These are phyloP conservation scores for Galeopterus variegatus DNA, from an alignment of 2,113 vertebrate genomes.

Conservation along the genomic window DNA sequence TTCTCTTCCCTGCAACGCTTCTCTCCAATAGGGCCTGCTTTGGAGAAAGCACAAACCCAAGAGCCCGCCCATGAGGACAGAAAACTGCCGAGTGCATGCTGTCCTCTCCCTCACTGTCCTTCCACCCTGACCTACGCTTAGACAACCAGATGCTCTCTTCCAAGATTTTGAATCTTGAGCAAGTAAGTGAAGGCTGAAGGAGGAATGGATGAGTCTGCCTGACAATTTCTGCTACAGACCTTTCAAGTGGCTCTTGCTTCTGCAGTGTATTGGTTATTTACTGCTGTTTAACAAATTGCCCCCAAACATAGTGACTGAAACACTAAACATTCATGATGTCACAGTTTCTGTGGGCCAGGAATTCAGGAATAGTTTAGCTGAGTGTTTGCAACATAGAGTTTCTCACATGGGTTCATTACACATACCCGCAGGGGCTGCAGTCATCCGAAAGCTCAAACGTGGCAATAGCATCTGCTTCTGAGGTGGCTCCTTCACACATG, in stretches of 20 bases:
- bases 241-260: neutral
- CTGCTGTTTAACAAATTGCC: neutral
- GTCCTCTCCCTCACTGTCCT: neutral
- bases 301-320: neutral
- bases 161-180: neutral
- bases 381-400: neutral
- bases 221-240: neutral
- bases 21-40: neutral
- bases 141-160: neutral
- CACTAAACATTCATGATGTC: neutral
- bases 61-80: neutral
- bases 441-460: neutral
- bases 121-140: neutral
- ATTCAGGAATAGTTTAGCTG: neutral
- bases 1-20: neutral
- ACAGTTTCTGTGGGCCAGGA: neutral
- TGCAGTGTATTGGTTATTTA: neutral
- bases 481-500: neutral
- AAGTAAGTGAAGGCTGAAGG: neutral
- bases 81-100: neutral
- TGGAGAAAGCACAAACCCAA: neutral
- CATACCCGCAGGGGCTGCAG: too few relatives aligned
- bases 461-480: neutral
- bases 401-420: neutral
- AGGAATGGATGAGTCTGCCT: neutral